A percentile compares a stretch with the other conserved stretches of the same genome.
These are phyloP conservation scores for Ophioderma brevispina DNA, from an alignment of 35 echinoderm and acorn worm species.

Conservation along the genomic window DNA sequence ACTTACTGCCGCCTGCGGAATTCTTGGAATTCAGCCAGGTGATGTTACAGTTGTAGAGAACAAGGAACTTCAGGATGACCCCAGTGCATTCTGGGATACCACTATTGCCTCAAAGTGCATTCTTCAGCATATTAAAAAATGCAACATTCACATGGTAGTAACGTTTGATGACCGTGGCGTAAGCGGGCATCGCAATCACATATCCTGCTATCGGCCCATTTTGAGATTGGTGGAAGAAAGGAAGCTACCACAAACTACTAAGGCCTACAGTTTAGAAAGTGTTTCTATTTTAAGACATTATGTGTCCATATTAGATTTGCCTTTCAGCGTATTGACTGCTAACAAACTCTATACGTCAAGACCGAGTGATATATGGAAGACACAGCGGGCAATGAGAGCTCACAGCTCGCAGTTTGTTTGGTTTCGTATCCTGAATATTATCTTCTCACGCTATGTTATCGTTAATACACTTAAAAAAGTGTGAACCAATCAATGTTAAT, in stretches of 20 bases:
- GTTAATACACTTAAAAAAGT: slow-evolving; percentile 45
- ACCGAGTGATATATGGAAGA: slow-evolving; percentile 12
- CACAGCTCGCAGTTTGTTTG: slow-evolving; percentile 93
- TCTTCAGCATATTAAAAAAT: slow-evolving; percentile 49
- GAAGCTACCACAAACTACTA: slow-evolving; percentile 31
- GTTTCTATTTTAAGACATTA: slow-evolving; percentile 64
- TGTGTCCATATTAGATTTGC: slow-evolving; percentile 67
- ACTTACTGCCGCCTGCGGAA: slow-evolving; percentile 67
- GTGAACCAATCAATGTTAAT: background rate
- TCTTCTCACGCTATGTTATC: slow-evolving; percentile 90
- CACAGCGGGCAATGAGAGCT: slow-evolving; percentile 82
- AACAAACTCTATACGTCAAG: slow-evolving; percentile 1
- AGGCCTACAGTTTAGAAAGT: slow-evolving; percentile 64
- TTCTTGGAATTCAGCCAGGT: slow-evolving; percentile 61
- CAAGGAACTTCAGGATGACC: slow-evolving; percentile 70
- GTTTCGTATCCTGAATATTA: slow-evolving; percentile 74
- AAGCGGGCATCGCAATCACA: slow-evolving; percentile 74
- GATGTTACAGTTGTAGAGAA: slow-evolving; percentile 66
- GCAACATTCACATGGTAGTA: slow-evolving; percentile 42
- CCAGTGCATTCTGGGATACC: slow-evolving; percentile 58
- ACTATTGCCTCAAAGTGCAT: slow-evolving; percentile 47
- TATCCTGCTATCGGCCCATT: slow-evolving; percentile 67
- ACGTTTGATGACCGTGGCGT: slow-evolving; percentile 86
- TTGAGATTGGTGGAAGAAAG: background rate
- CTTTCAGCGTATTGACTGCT: slow-evolving; percentile 24